Percentiles rank a stretch among this genome's conserved stretches.
Conservation (phyloP, 1,140 invertebrate genomes). For the Cherax destructor region DNA sequence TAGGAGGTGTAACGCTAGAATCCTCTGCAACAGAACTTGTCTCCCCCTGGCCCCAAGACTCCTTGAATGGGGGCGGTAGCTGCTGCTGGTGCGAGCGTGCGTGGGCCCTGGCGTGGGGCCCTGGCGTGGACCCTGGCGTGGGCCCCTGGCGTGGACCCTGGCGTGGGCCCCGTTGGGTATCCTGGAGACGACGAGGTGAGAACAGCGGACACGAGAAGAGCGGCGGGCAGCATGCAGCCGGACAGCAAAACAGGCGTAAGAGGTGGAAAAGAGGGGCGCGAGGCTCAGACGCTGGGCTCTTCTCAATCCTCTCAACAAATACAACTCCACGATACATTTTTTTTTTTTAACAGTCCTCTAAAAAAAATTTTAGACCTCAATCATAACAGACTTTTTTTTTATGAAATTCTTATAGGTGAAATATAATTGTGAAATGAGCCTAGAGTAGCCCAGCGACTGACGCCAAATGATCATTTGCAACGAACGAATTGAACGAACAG, state of each 20-base stretch:
- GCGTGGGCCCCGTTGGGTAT: slow-evolving; percentile 37
- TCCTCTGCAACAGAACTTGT: too few species aligned
- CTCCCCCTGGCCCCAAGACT: too few species aligned
- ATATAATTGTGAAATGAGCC: neutral
- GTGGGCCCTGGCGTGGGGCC: neutral
- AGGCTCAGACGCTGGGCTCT: slow-evolving; percentile 35
- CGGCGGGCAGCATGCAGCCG: slow-evolving; percentile 64
- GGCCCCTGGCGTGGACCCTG: neutral
- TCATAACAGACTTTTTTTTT: too few species aligned
- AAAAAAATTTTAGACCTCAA: too few species aligned
- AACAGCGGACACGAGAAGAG: slow-evolving; percentile 57
- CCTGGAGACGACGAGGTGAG: slow-evolving; percentile 52
- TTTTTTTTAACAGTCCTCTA: too few species aligned
- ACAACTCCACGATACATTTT: neutral
- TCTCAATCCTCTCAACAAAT: neutral
- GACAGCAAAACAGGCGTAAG: slow-evolving; percentile 54
- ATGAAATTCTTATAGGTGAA: too few species aligned
- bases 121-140: too few species aligned
- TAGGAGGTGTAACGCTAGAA: too few species aligned
- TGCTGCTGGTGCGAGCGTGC: slow-evolving; percentile 39
- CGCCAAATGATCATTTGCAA: neutral
- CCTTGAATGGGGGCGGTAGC: neutral
- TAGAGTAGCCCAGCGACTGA: slow-evolving; percentile 6
- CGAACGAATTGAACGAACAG: slow-evolving; percentile 49
- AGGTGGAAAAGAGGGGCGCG: slow-evolving; percentile 18